Evolutionary conservation across 2,888 invertebrate genomes (phyloP).

Genomic region (Portevinia maculata): DNA sequence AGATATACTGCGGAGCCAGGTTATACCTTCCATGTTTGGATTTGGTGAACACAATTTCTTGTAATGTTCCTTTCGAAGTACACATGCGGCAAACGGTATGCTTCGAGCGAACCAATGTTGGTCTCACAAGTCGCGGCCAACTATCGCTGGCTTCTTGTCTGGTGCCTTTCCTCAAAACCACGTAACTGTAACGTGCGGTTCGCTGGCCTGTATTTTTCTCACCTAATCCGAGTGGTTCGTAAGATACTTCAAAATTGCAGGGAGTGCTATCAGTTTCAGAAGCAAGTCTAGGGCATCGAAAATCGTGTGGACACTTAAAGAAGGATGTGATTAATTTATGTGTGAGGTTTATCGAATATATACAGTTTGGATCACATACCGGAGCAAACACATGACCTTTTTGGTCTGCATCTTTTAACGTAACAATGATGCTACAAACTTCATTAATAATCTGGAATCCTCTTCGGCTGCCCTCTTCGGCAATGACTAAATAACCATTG

Average conservation of each 20-base stretch:
- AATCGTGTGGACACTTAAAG: constrained; percentile 91
- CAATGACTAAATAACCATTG: constrained; percentile 90
- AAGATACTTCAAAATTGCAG: constrained; percentile 90
- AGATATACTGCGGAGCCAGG: neutral
- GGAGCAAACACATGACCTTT: constrained; percentile 89
- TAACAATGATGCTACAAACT: constrained; percentile 90
- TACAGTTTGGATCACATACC: constrained; percentile 83
- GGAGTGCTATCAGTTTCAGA: constrained; percentile 85
- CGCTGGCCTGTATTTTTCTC: constrained; percentile 81
- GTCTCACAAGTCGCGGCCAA: constrained; percentile 92
- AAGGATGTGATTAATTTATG: constrained; percentile 45
- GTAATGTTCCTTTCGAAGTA: constrained; percentile 88
- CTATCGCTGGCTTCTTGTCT: constrained; percentile 83
- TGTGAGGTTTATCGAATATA: neutral
- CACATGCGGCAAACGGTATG: constrained; percentile 92
- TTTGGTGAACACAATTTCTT: constrained; percentile 90
- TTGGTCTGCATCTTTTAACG: constrained; percentile 81
- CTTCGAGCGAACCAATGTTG: constrained; percentile 87
- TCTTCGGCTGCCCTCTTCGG: constrained; percentile 92
- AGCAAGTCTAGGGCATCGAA: constrained; percentile 87
- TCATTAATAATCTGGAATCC: constrained; percentile 93
- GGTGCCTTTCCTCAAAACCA: constrained; percentile 91
- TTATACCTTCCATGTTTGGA: constrained; percentile 88
- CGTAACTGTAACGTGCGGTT: constrained; percentile 89
- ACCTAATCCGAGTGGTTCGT: constrained; percentile 84